Base-by-base conservation (phyloP, 2,113 vertebrate species). In the Shinisaurus crocodilurus region DNA sequence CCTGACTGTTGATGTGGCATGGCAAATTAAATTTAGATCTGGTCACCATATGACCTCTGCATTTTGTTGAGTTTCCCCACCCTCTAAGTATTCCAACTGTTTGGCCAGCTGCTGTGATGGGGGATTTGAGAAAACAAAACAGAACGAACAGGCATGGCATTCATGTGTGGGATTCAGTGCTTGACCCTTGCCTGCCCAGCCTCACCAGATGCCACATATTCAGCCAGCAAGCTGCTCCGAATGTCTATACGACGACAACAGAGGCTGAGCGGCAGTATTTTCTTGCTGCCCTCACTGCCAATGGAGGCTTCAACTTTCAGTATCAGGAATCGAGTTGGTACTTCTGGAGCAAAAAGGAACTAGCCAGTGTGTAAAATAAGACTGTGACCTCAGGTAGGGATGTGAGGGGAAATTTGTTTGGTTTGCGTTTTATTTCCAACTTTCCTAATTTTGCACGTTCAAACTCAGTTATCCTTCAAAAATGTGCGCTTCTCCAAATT, bases 171-270 rank as follows among this genome's bases (percentile, higher is more conserved):
- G 50, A 9, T 80, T 91, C 63, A 94, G 43, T 48, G 1, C 92
- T 93, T 77, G 40, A 88, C 81, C 85, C 40, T 20, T 82, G 40
- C 54, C 72, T 88, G 84, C 23, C 25, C 92, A 89, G 57, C 85
- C 92, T 91, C 81, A 50, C 89, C 25, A 94, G 20, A 70, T 82
- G 45, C 75, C 91, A 63, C 23, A n/a, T 10, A 25, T 89, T 27
- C 3, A 3, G 12, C 82, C 89, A 45, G 48, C 2, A 1, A 27
- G 32, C n/a, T 27, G 9, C 0, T 92, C 0, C 29, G 93, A 65
- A 5, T 75, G 88, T 67, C 54, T 57, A 6, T 13, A 15, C 34
- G 76, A 29, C 34, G 76, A 29, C 43, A 40, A 82, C 75, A 10
- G 77, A 18, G 75, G 54, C 16, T 83, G 88, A 86, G n/a, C 43